These are phyloP conservation scores for Catocala sponsa DNA, from an alignment of 2,888 invertebrate species.

Conservation along the genomic window DNA sequence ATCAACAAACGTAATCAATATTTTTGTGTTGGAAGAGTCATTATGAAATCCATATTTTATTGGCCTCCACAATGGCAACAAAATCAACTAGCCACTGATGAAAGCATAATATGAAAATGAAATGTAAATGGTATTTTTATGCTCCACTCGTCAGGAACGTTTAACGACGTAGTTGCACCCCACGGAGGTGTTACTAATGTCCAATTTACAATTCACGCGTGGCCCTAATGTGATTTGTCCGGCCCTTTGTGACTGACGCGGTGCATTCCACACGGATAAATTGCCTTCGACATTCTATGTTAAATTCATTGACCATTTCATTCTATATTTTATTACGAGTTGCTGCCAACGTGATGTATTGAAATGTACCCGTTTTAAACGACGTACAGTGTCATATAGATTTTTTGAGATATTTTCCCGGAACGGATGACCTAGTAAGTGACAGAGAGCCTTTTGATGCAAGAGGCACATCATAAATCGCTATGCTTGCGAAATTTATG, in stretches of 20 bases:
- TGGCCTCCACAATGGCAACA: neutral
- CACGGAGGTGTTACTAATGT: constrained; percentile 80
- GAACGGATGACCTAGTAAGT: no score
- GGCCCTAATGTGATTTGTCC: constrained; percentile 84
- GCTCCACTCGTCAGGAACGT: constrained; percentile 21
- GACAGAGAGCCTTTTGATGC: no score
- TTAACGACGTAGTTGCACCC: constrained; percentile 31
- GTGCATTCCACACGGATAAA: constrained; percentile 72
- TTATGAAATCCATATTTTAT: no score
- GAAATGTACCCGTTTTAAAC: neutral
- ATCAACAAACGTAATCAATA: no score
- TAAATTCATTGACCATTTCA: constrained; percentile 62
- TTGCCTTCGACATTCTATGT: constrained; percentile 69
- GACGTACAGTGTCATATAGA: no score
- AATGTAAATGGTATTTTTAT: constrained; percentile 37
- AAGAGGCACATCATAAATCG: no score
- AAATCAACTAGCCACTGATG: constrained; percentile 13
- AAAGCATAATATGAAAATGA: constrained; percentile 43
- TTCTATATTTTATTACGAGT: neutral
- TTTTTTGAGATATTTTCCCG: no score
- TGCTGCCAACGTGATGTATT: neutral
- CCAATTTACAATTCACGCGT: constrained; percentile 87
- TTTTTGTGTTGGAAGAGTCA: no score
- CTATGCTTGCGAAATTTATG: no score
- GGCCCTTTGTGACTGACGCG: constrained; percentile 80